Evolutionary conservation across 2,888 invertebrate species (phyloP), one percentile per base, ranked within the genome.

Genomic region (Drosophila neoperkinsi): DNA sequence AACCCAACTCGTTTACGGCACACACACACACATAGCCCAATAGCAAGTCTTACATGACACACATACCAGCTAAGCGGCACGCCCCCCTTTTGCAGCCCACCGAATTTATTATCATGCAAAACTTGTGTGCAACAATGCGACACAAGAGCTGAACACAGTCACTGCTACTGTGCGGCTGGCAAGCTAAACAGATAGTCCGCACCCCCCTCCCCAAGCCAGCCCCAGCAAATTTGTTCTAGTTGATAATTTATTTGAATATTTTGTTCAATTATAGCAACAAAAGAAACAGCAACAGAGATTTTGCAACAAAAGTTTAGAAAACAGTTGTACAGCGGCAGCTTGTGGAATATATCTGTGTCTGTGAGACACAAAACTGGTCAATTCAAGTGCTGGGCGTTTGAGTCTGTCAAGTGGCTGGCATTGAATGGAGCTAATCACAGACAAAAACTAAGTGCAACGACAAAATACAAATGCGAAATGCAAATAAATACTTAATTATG

Each of bases 241-340:
- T 87, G 82, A 87, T 84, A 87, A 84, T 87, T 87, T 87, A 84
- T 87, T 84, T 84, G 82, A 84, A 87, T 82, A 87, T 84, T 87
- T 82, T 69, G 69, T 74, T 68, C 82, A 87, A 87, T 87, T 84
- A 76, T 62, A 65, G 43, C 62, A 68, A 71, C 67, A 82, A 80
- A 81, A 68, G 79, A 79, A 64, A 79, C 63, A 72, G 57, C 25
- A 11, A 53, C 13, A 46, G 5, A 28, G 36, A 72, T 79, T 76
- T 79, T 59, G 58, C 78, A 74, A 79, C 65, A 60, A 58, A 49
- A 59, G 57, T 52, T 71, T 46, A 56, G 38, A 60, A 57, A 38
- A 68, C 28, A 56, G 53, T 34, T 71, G 77, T 46, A 36, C 67
- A 53, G 46, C 46, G 25, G 33, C 46, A n/a, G 52, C 4, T 25